phyloP scores from a whole-genome alignment of 1,140 invertebrate species.

The Luehdorfia chinensis region DNA sequence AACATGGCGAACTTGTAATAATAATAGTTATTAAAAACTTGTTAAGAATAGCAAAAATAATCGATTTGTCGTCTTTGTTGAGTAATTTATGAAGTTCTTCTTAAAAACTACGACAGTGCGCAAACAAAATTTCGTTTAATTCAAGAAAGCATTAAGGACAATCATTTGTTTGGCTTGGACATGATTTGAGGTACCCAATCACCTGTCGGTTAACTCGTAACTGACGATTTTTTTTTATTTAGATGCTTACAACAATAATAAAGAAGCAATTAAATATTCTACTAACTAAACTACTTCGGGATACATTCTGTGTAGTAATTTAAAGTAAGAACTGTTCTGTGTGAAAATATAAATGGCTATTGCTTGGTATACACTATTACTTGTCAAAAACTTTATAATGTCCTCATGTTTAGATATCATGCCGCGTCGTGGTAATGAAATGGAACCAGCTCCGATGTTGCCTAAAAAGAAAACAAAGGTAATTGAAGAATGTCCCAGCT shows the following conservation, averaged over 20 bases:
- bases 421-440: conserved; percentile 55
- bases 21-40: conserved; percentile 26
- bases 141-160: no score
- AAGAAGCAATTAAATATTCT: no score
- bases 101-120: no score
- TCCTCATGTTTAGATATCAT: conserved; percentile 35
- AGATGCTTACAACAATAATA: no score
- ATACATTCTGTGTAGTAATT: no score
- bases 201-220: conserved; percentile 7
- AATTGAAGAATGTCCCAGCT: conserved; percentile 44
- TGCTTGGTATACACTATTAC: no score
- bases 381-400: no score
- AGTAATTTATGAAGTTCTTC: neutral
- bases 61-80: conserved; percentile 7
- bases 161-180: conserved; percentile 2
- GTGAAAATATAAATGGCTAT: no score
- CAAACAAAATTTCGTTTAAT: no score
- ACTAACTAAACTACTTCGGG: no score
- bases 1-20: conserved; percentile 67
- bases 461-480: conserved; percentile 54
- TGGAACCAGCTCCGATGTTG: conserved; percentile 35
- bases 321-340: no score
- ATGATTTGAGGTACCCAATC: conserved; percentile 12
- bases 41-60: conserved; percentile 29
- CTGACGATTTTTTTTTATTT: neutral